These are phyloP conservation scores for Ondatra zibethicus DNA, from an alignment of 2,113 vertebrate genomes.

Conservation along the genomic window DNA sequence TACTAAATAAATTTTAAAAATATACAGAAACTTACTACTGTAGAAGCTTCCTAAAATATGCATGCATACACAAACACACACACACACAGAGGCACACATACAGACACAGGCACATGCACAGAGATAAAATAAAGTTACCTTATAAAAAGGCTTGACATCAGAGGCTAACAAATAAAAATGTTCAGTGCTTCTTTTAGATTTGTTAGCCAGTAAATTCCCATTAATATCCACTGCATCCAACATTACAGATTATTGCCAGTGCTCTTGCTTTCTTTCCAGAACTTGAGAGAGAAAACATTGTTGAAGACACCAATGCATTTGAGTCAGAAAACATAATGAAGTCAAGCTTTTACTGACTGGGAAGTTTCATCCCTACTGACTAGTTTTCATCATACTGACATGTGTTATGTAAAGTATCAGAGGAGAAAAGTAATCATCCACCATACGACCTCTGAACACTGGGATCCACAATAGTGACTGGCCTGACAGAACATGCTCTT, in stretches of 20 bases:
- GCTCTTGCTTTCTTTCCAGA: background rate
- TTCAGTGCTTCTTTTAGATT: background rate
- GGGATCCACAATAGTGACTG: background rate
- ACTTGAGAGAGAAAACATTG: background rate
- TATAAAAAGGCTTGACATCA: background rate
- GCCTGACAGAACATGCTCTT: accelerated
- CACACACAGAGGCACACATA: background rate
- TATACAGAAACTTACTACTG: background rate
- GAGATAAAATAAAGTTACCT: background rate
- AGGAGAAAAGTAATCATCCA: background rate
- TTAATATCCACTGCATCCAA: no score
- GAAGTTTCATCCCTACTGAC: background rate
- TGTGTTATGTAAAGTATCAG: background rate
- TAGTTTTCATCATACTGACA: background rate
- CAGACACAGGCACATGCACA: background rate
- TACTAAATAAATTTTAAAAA: background rate
- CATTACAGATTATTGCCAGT: background rate
- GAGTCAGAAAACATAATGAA: background rate
- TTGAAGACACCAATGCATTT: background rate
- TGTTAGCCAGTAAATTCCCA: background rate
- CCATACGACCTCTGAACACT: background rate
- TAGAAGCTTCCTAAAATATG: background rate
- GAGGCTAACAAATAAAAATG: background rate
- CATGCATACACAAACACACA: background rate
- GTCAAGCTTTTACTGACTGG: background rate